Conservation (phyloP, 1,140 invertebrate genomes). For the Alviniconcha marisindica region DNA sequence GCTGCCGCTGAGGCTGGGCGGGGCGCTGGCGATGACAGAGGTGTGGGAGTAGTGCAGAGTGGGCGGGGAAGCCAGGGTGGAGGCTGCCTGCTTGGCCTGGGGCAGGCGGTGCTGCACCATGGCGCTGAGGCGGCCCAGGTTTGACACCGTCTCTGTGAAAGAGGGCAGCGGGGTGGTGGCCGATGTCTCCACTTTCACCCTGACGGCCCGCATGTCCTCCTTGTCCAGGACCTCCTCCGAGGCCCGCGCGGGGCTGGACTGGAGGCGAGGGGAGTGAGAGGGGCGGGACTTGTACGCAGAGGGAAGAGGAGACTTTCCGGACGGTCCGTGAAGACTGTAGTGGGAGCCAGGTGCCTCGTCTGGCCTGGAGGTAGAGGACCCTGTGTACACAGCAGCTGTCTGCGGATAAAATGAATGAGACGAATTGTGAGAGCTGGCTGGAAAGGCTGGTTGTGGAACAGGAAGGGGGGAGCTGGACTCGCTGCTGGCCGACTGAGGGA, state of each 20-base stretch:
- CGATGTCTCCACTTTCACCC: constrained; percentile 14
- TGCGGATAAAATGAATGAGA: not conserved
- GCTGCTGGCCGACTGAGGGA: not conserved
- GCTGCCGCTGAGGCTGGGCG: not conserved
- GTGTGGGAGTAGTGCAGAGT: not conserved
- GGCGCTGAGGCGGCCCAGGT: constrained; percentile 33
- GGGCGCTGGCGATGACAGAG: not conserved
- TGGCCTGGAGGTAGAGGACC: not conserved
- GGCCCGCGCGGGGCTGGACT: not conserved
- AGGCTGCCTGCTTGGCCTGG: not conserved
- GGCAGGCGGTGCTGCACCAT: constrained; percentile 34
- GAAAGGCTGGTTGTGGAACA: not conserved
- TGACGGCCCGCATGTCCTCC: not conserved
- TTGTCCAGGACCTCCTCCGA: not conserved
- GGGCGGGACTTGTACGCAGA: not conserved
- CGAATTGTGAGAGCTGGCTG: not conserved
- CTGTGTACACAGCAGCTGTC: not conserved
- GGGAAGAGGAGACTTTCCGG: not conserved
- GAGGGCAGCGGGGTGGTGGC: constrained; percentile 29
- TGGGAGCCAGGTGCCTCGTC: not conserved
- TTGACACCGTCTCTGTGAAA: constrained; percentile 37
- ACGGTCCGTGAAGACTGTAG: not conserved
- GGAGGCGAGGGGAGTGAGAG: not conserved
- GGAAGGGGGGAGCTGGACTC: constrained; percentile 16
- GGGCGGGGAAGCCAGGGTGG: not conserved